Percentiles rank a stretch among this genome's conserved stretches.
These are phyloP conservation scores for Drosophila gaucha DNA, from an alignment of 2,888 invertebrate genomes.

Conservation along the genomic window DNA sequence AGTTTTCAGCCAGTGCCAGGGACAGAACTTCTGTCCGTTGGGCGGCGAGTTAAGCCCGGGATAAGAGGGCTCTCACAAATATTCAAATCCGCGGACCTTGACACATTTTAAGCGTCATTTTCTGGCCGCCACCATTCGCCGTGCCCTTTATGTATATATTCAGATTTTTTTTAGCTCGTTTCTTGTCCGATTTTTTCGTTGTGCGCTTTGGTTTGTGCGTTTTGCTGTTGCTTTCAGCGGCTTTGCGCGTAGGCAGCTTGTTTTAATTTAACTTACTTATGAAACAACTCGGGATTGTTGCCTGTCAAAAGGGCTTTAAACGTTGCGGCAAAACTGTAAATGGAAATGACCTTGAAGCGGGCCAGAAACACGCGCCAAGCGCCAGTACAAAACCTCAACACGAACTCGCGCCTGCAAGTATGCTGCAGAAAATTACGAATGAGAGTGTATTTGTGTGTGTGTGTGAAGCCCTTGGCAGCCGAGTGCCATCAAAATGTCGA, in stretches of 20 bases:
- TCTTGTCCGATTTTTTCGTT: slow-evolving; percentile 1
- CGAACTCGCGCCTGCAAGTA: slow-evolving; percentile 49
- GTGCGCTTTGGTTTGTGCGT: slow-evolving; percentile 36
- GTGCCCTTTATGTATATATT: neutral
- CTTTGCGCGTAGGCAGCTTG: slow-evolving; percentile 57
- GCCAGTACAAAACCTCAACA: slow-evolving; percentile 62
- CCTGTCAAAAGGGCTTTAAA: slow-evolving; percentile 62
- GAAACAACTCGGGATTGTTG: slow-evolving; percentile 59
- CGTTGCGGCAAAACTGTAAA: slow-evolving; percentile 37
- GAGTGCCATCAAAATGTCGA: slow-evolving; percentile 70
- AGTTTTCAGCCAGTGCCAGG: slow-evolving; percentile 26
- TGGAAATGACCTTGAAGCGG: slow-evolving; percentile 64
- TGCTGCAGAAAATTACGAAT: slow-evolving; percentile 43
- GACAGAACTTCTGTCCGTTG: slow-evolving; percentile 30
- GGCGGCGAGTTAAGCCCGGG: slow-evolving; percentile 56
- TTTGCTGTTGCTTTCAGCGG: slow-evolving; percentile 54
- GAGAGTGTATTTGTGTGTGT: slow-evolving; percentile 12
- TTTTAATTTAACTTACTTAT: slow-evolving; percentile 70
- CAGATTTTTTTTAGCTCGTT: neutral
- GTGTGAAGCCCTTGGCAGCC: slow-evolving; percentile 52
- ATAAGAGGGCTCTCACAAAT: slow-evolving; percentile 51
- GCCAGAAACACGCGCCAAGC: slow-evolving; percentile 56
- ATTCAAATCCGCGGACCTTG: slow-evolving; percentile 71
- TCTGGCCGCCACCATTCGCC: slow-evolving; percentile 24
- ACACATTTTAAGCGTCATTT: slow-evolving; percentile 61